Evolutionary conservation across 2,797 vertebrate genomes (phyloP), one percentile per base, ranked within the genome.

Genomic region (Tachyglossus aculeatus): DNA sequence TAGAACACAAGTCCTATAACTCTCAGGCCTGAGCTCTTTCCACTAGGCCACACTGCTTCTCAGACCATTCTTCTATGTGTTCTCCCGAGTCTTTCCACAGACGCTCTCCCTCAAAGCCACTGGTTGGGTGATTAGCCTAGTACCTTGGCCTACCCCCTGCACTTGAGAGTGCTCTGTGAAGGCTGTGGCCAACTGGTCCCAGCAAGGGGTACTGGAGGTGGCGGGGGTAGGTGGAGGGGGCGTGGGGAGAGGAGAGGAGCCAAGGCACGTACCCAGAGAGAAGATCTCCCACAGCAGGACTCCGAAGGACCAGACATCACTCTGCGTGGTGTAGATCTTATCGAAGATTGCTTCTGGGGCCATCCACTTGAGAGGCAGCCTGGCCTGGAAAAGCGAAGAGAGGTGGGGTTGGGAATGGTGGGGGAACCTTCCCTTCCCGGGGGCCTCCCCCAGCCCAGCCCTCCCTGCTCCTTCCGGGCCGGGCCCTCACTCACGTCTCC

Each of bases 231-330:
- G 24, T 43, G 9, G n/a, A 16, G 29, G 14, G 22, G 29, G 15
- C 4, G 7, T 15, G 24, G 25, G 13, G 27, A 41, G 18, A 25
- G 22, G 13, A 47, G 10, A 47, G 21, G 34, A 50, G 52, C n/a
- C 24, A 5, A 32, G 36, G 13, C 59, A 88, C 93, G 95, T 92
- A 98, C 96, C 96, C 62, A 98, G 89, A 84, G 96, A 98, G 88
- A 98, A 98, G 88, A 98, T 98, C 86, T 98, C 96, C 96, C 96
- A 98, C 75, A 97, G 94, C 58, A 98, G 91, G 67, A 98, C 95
- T 51, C 96, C 97, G 8, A 97, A 98, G 22, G 96, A 98, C 96
- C 96, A 97, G 34, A 98, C 96, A 2, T 98, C 97, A 47, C 96
- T 98, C 91, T 98, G 96, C 0, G 95, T 96, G 12, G 95, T 96